These are phyloP conservation scores for Bicyclus anynana DNA, from an alignment of 1,140 invertebrate genomes.

Conservation along the genomic window DNA sequence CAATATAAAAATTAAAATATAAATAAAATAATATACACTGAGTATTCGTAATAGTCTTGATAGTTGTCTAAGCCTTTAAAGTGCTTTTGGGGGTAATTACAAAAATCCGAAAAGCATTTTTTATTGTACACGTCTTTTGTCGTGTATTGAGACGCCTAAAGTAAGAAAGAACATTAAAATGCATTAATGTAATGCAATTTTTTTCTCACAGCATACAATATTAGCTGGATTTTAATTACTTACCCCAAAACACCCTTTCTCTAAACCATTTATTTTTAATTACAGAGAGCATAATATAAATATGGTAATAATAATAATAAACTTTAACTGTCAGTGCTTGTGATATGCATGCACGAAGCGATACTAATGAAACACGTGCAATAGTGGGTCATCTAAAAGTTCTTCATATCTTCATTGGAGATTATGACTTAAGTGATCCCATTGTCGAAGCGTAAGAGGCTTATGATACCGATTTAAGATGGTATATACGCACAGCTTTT, in stretches of 20 bases:
- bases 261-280: background rate
- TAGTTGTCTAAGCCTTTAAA: background rate
- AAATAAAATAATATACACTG: too few species aligned
- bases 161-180: background rate
- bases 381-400: conserved; percentile 6
- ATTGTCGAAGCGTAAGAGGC: conserved; percentile 13
- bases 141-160: too few species aligned
- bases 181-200: too few species aligned
- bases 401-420: conserved; percentile 55
- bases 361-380: conserved; percentile 16
- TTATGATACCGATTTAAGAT: conserved; percentile 11
- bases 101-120: too few species aligned
- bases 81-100: too few species aligned
- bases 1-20: too few species aligned
- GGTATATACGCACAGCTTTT: conserved; percentile 15
- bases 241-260: too few species aligned
- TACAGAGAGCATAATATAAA: conserved; percentile 2
- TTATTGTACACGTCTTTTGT: too few species aligned
- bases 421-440: conserved; percentile 36
- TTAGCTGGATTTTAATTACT: too few species aligned
- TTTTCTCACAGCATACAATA: too few species aligned
- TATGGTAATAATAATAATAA: background rate
- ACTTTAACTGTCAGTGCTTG: conserved; percentile 4
- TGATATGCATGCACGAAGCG: background rate
- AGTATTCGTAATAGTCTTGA: conserved; percentile 40